A percentile compares a stretch with the other conserved stretches of the same genome.
phyloP scores from a whole-genome alignment of 2,888 invertebrate genomes.

The Aspidiotus destructor region DNA sequence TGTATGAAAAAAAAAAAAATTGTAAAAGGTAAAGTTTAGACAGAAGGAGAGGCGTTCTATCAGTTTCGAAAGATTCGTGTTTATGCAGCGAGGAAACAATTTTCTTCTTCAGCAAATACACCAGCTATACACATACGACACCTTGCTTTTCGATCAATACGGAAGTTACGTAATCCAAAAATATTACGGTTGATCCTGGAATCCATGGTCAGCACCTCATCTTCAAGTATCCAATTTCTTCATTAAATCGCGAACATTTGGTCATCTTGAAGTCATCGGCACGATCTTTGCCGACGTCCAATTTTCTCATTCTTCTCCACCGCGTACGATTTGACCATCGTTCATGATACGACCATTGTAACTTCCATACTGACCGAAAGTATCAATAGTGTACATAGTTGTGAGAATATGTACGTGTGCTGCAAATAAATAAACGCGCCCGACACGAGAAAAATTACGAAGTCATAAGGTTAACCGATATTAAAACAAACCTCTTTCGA shows the following conservation, averaged over 20 bases:
- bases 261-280: no score
- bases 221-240: no score
- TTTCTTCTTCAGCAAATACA: not conserved
- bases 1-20: no score
- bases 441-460: slow-evolving; percentile 2
- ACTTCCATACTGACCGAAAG: slow-evolving; percentile 24
- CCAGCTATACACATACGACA: not conserved
- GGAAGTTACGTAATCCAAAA: slow-evolving; percentile 5
- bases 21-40: no score
- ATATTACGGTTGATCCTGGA: no score
- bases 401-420: not conserved
- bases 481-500: slow-evolving; percentile 31
- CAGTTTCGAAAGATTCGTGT: not conserved
- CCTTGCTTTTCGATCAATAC: slow-evolving; percentile 8
- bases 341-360: not conserved
- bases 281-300: no score
- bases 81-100: not conserved
- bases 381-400: not conserved
- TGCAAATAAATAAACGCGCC: slow-evolving; percentile 1
- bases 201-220: no score
- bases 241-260: no score
- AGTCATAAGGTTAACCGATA: slow-evolving; percentile 5
- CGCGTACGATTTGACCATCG: no score
- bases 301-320: no score
- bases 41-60: no score